Evolutionary conservation across 2,888 invertebrate genomes (phyloP).

Genomic region (Brachyptera putata): DNA sequence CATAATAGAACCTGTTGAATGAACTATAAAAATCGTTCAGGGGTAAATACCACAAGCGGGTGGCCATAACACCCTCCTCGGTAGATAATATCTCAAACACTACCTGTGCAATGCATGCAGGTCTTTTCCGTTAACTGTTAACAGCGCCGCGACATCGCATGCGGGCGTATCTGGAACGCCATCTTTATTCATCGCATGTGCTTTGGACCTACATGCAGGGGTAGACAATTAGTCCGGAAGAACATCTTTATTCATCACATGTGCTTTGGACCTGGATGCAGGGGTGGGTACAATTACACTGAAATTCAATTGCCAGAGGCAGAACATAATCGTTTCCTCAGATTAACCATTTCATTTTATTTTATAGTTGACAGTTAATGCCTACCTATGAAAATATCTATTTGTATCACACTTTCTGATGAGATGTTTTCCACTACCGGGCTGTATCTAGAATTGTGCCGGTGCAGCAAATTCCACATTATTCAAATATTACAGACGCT

Average conservation of each 20-base stretch:
- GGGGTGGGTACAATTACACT: too few relatives aligned
- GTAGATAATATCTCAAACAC: neutral
- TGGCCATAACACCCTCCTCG: neutral
- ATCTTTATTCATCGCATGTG: slow-evolving; percentile 18
- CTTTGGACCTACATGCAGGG: neutral
- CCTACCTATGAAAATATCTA: too few relatives aligned
- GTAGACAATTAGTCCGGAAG: too few relatives aligned
- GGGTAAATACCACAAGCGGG: neutral
- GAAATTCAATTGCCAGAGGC: too few relatives aligned
- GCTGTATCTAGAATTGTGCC: too few relatives aligned
- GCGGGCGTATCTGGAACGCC: slow-evolving; percentile 10
- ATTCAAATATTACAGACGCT: too few relatives aligned
- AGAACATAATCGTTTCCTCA: too few relatives aligned
- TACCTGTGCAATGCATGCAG: neutral
- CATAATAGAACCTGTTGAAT: slow-evolving; percentile 12
- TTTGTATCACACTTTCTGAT: too few relatives aligned
- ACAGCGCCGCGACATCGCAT: slow-evolving; percentile 7
- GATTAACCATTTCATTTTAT: too few relatives aligned
- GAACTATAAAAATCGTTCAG: neutral
- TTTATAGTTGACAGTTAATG: too few relatives aligned
- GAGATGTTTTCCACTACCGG: too few relatives aligned
- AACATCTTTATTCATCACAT: slow-evolving; percentile 8
- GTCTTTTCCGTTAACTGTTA: neutral
- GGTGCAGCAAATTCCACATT: too few relatives aligned
- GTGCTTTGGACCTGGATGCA: neutral